These are phyloP conservation scores for Lamproptera curius DNA, from an alignment of 2,888 invertebrate genomes.

Conservation along the genomic window DNA sequence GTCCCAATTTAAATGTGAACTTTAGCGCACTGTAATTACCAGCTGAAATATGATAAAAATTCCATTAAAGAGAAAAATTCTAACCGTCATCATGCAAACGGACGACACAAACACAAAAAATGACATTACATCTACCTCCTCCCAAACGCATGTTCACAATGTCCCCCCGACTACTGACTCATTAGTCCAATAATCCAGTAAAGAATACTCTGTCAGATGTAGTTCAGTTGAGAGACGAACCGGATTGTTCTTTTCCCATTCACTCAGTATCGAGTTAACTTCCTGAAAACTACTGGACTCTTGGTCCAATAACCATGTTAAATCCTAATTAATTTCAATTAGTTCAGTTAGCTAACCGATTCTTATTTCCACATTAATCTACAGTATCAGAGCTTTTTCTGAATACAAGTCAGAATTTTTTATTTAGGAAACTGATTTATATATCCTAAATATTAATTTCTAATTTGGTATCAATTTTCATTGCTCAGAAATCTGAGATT, in stretches of 20 bases:
- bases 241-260: slow-evolving; percentile 86
- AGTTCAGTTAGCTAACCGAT: too few relatives aligned
- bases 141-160: slow-evolving; percentile 83
- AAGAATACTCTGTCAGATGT: slow-evolving; percentile 88
- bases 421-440: too few relatives aligned
- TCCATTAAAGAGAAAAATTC: slow-evolving; percentile 7
- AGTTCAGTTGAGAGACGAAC: slow-evolving; percentile 86
- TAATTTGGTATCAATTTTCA: too few relatives aligned
- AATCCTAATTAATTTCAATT: too few relatives aligned
- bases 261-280: slow-evolving; percentile 86
- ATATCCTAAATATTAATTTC: too few relatives aligned
- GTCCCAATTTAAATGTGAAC: slow-evolving; percentile 86
- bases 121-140: slow-evolving; percentile 80
- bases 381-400: too few relatives aligned
- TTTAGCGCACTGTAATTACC: slow-evolving; percentile 90
- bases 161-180: slow-evolving; percentile 83
- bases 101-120: slow-evolving; percentile 36
- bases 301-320: too few relatives aligned
- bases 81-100: slow-evolving; percentile 8
- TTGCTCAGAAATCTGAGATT: too few relatives aligned
- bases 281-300: too few relatives aligned
- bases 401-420: too few relatives aligned
- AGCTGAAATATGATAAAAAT: slow-evolving; percentile 63
- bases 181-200: slow-evolving; percentile 85
- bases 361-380: too few relatives aligned